A percentile compares a stretch with the other conserved stretches of the same genome.
Conservation (phyloP, 2,888 invertebrate species). For the Pachycephus smyrnensis region DNA sequence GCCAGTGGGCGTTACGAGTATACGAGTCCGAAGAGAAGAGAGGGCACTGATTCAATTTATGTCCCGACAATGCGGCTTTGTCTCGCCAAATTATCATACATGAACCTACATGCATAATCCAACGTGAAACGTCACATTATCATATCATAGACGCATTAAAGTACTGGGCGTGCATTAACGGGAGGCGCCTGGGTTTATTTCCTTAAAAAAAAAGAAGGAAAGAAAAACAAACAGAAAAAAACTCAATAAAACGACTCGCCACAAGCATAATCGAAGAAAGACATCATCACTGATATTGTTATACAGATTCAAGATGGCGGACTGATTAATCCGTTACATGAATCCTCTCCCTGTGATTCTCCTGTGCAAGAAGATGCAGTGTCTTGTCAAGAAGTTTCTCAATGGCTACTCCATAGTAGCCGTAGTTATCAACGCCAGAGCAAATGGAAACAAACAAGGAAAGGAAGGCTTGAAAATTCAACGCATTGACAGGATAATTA, state of each 20-base stretch:
- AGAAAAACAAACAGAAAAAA: neutral
- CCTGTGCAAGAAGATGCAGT: neutral
- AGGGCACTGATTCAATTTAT: conserved; percentile 57
- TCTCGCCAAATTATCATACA: conserved; percentile 64
- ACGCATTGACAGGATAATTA: conserved; percentile 58
- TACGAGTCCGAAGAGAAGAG: conserved; percentile 27
- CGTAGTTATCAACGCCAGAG: neutral
- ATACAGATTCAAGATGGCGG: neutral
- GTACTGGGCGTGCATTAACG: conserved; percentile 46
- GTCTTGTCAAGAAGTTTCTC: neutral
- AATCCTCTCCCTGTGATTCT: neutral
- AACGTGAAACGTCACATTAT: conserved; percentile 45
- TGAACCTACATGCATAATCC: conserved; percentile 54
- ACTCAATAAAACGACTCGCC: neutral
- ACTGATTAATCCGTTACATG: neutral
- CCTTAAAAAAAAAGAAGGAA: conserved; percentile 11
- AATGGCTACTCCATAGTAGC: neutral
- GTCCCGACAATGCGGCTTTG: conserved; percentile 63
- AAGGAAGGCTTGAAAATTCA: conserved; percentile 13
- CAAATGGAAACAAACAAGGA: neutral
- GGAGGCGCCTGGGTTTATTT: conserved; percentile 50
- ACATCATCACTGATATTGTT: neutral
- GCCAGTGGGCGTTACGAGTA: conserved; percentile 40
- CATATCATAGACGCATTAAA: conserved; percentile 58
- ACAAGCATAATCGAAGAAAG: neutral